Base-by-base conservation (phyloP, 2,797 vertebrate species). In the Catamblyrhynchus diadema region DNA sequence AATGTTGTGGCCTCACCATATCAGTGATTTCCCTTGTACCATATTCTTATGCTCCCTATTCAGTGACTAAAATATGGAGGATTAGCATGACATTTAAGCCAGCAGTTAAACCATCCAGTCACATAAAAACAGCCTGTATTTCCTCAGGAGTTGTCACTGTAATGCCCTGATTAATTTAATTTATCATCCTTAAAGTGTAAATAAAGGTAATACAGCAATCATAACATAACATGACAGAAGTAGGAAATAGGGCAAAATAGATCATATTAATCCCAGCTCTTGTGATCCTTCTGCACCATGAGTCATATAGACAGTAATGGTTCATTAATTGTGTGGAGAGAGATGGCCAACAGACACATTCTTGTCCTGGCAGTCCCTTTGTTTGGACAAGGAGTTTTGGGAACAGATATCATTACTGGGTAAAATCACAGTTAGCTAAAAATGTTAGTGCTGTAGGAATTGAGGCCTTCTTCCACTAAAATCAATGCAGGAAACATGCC, bases 1-100 rank as follows among this genome's bases (percentile, higher is more conserved):
- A 6, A 19, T 0, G 0, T 35, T 1, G 0, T n/a, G 30, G 4
- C 59, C 33, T 64, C 23, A 85, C n/a, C 15, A 2, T 23, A 44
- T 35, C 42, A 23, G 21, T 32, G n/a, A 22, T 77, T 61, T 91
- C 74, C 16, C 24, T 57, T 50, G 33, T 16, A 24, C 12, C 23
- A 8, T 32, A 35, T 42, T 75, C 33, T 47, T 69, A 35, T 6
- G 35, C 8, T 53, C 6, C 10, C 18, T 47, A 35, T 19, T 28
- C 30, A 42, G 27, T 37, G 67, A 75, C 39, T 42, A 56, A 82
- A 71, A 71, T 80, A 32, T 5, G 0, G 20, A 57, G 41, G 10
- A 19, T 42, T 77, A 66, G 39, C 60, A 33, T 80, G 67, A 87
- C n/a, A 48, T 84, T 85, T 65, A 86, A 71, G 18, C 30, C 66